Percentiles rank a stretch among this genome's conserved stretches.
These are phyloP conservation scores for Chlorodrepanis virens DNA, from an alignment of 2,113 vertebrate genomes.

Conservation along the genomic window DNA sequence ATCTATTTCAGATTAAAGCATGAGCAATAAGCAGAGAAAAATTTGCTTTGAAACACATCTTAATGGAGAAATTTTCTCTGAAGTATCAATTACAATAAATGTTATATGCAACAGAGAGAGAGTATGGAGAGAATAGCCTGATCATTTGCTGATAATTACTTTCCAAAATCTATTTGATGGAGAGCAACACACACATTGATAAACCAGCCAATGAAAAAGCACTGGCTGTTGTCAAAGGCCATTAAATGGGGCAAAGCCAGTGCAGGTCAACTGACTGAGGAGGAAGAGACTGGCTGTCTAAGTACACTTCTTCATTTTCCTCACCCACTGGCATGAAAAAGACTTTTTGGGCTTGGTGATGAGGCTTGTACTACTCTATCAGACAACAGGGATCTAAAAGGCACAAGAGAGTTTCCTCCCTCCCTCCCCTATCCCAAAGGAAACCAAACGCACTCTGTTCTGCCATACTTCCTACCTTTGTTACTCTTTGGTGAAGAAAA, in stretches of 20 bases:
- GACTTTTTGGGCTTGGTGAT: background rate
- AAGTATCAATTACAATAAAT: background rate
- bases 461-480: accelerated
- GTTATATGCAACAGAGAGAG: background rate
- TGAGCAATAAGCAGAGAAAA: background rate
- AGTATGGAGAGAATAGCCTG: background rate
- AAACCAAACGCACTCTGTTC: background rate
- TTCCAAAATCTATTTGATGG: background rate
- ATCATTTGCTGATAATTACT: background rate
- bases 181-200: background rate
- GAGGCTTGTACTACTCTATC: background rate
- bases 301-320: background rate
- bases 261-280: background rate
- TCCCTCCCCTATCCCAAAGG: background rate
- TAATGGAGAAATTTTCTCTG: background rate
- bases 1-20: background rate
- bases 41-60: background rate
- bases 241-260: background rate
- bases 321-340: background rate
- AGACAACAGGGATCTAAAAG: background rate
- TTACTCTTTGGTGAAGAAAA: background rate
- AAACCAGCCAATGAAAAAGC: background rate
- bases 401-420: background rate
- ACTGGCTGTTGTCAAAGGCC: background rate
- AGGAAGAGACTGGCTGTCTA: background rate